Conservation (phyloP, 2,797 vertebrate genomes). For the Macropodus opercularis region DNA sequence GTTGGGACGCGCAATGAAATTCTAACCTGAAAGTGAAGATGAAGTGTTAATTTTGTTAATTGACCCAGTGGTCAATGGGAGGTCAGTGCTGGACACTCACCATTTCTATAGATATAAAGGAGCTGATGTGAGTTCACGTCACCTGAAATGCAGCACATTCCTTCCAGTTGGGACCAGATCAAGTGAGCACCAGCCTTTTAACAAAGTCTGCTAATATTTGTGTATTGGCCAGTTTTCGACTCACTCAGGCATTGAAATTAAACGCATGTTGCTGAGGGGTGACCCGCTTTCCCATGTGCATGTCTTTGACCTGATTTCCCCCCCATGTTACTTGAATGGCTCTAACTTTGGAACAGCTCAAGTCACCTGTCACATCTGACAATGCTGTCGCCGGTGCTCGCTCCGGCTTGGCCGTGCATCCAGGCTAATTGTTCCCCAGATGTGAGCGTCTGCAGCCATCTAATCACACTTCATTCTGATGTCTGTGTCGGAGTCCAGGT, state of each 20-base stretch:
- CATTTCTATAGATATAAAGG: too few relatives aligned
- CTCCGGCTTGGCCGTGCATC: conserved; percentile 60
- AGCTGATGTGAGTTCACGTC: too few relatives aligned
- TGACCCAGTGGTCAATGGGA: too few relatives aligned
- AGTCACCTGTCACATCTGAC: conserved; percentile 69
- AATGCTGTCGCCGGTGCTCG: conserved; percentile 63
- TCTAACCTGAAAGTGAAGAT: too few relatives aligned
- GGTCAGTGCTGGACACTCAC: too few relatives aligned
- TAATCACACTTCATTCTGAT: conserved; percentile 77
- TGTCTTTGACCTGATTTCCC: conserved; percentile 56
- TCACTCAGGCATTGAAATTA: conserved; percentile 33
- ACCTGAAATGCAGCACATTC: too few relatives aligned
- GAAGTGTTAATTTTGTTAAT: too few relatives aligned
- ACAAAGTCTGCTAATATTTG: too few relatives aligned
- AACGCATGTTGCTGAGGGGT: conserved; percentile 21
- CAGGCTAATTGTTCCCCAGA: conserved; percentile 82
- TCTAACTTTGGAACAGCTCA: conserved; percentile 74
- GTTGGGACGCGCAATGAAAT: too few relatives aligned
- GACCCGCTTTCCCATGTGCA: conserved; percentile 41
- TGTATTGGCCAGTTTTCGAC: too few relatives aligned
- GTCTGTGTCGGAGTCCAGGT: conserved; percentile 80
- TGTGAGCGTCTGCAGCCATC: conserved; percentile 75
- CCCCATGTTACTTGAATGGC: conserved; percentile 54
- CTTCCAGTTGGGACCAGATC: too few relatives aligned
- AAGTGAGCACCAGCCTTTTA: too few relatives aligned